Percentiles rank a stretch among this genome's conserved stretches.
phyloP scores from a whole-genome alignment of 2,797 vertebrate genomes.

The Hirundo rustica region DNA sequence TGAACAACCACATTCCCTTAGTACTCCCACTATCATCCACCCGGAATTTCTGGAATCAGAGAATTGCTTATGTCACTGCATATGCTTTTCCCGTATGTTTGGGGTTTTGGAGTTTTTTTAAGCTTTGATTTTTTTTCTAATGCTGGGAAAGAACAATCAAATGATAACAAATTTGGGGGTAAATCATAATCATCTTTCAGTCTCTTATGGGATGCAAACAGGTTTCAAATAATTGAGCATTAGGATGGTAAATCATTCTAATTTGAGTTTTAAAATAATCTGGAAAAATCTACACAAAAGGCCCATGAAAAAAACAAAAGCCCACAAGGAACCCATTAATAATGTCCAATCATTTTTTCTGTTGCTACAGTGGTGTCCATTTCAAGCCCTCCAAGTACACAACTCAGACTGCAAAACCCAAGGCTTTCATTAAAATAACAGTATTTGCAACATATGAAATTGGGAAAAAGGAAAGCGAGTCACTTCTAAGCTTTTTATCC shows the following conservation, averaged over 20 bases:
- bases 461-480: background rate
- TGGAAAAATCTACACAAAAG: background rate
- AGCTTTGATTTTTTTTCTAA: background rate
- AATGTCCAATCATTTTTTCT: background rate
- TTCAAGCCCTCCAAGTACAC: background rate
- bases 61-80: background rate
- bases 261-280: background rate
- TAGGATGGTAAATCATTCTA: background rate
- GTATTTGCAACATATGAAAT: background rate
- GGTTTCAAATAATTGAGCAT: background rate
- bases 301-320: background rate
- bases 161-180: background rate
- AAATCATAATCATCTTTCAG: background rate
- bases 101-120: accelerated
- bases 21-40: background rate
- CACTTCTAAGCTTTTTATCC: background rate
- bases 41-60: background rate
- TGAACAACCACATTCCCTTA: background rate
- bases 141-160: background rate
- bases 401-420: background rate
- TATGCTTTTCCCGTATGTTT: background rate
- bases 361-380: background rate
- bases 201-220: background rate
- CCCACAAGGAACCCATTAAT: background rate
- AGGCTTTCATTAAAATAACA: background rate